These are phyloP conservation scores for Tribolium freemani DNA, from an alignment of 2,888 invertebrate genomes.

Conservation along the genomic window DNA sequence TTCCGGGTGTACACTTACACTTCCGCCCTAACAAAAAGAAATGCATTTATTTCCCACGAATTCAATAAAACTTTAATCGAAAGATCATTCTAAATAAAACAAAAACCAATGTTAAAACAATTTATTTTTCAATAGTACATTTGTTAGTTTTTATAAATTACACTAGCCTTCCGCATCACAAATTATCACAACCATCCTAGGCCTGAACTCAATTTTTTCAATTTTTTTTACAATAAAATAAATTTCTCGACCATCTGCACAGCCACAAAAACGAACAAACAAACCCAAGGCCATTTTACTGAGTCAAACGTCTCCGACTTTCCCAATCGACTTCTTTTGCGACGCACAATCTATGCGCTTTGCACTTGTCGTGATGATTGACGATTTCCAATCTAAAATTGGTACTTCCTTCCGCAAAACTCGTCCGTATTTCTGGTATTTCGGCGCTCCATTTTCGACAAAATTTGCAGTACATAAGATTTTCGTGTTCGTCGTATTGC, in stretches of 20 bases:
- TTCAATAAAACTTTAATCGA: no score
- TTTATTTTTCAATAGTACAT: background rate
- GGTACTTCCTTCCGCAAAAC: constrained; percentile 83
- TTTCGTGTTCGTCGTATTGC: constrained; percentile 77
- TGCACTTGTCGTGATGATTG: constrained; percentile 85
- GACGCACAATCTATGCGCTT: constrained; percentile 80
- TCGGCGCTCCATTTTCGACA: constrained; percentile 82
- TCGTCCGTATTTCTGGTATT: constrained; percentile 80
- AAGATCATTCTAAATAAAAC: background rate
- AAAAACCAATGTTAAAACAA: background rate
- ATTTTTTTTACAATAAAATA: background rate
- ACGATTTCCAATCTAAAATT: constrained; percentile 84
- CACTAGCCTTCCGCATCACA: constrained; percentile 20
- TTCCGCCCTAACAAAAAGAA: constrained; percentile 62
- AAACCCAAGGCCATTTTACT: constrained; percentile 12
- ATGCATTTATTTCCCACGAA: background rate
- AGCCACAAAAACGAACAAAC: background rate
- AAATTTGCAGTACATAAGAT: constrained; percentile 81
- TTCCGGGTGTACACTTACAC: constrained; percentile 70
- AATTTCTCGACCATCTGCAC: constrained; percentile 4
- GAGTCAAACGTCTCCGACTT: background rate
- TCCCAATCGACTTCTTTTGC: constrained; percentile 67
- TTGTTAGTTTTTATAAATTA: background rate
- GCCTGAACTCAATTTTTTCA: background rate
- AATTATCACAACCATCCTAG: constrained; percentile 8